phyloP scores from a whole-genome alignment of 37 sponge, comb jelly and placozoan genomes.

The Mnemiopsis leidyi region DNA sequence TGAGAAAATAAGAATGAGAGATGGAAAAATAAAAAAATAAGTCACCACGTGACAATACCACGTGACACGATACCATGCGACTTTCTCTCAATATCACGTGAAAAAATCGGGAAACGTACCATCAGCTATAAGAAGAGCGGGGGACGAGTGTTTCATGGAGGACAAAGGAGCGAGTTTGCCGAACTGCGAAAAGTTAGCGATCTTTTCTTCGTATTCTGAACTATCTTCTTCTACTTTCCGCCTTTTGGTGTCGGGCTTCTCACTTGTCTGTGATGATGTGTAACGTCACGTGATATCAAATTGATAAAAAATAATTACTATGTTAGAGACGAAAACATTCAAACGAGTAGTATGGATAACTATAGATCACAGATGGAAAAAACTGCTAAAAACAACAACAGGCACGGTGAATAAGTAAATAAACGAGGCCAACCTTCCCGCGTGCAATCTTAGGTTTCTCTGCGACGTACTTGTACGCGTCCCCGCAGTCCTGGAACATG shows the following conservation, averaged over 20 bases:
- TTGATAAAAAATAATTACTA: no score
- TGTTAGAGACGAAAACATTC: no score
- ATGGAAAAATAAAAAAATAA: no score
- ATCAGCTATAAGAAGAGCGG: background rate
- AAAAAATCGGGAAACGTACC: no score
- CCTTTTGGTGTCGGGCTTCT: conserved; percentile 48
- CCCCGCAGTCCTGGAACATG: conserved; percentile 78
- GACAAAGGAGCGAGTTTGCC: background rate
- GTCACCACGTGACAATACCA: no score
- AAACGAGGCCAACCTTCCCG: background rate
- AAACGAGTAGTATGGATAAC: no score
- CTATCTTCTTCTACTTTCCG: conserved; percentile 37
- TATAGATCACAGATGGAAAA: no score
- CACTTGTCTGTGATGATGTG: background rate
- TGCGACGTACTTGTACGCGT: conserved; percentile 22
- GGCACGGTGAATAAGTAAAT: no score
- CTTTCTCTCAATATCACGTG: no score
- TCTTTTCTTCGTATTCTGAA: conserved; percentile 11
- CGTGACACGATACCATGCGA: no score
- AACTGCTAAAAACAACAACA: no score
- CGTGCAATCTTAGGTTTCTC: conserved; percentile 7
- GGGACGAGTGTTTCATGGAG: background rate
- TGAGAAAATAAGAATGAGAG: no score
- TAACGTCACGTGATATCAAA: background rate
- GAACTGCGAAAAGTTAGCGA: background rate